These are phyloP conservation scores for Pelodytes ibericus DNA, from an alignment of 2,797 vertebrate genomes.

Conservation along the genomic window DNA sequence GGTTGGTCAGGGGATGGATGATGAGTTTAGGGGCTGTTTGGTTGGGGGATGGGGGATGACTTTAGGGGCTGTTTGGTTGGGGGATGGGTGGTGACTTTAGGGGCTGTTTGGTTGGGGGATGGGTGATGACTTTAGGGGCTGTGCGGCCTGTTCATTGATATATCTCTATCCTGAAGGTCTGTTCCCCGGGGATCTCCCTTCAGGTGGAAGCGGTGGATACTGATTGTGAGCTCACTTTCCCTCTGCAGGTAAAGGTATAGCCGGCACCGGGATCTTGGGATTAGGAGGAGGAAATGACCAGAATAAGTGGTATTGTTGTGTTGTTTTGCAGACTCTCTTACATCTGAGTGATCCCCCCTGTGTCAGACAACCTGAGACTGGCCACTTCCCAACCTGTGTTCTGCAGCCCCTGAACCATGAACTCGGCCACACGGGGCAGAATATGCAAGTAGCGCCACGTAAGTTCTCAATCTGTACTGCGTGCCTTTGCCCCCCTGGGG, in stretches of 20 bases:
- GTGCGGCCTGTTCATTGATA: neutral
- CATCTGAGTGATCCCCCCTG: constrained; percentile 7
- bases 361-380: neutral
- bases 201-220: neutral
- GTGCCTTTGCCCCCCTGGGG: too few relatives aligned
- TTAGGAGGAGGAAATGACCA: neutral
- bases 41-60: too few relatives aligned
- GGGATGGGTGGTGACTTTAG: too few relatives aligned
- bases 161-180: neutral
- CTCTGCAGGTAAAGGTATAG: constrained; percentile 26
- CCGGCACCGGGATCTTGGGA: neutral
- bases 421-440: neutral
- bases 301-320: neutral
- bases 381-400: neutral
- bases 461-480: neutral
- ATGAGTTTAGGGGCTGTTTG: too few relatives aligned
- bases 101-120: too few relatives aligned
- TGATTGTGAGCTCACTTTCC: constrained; percentile 37
- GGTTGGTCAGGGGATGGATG: too few relatives aligned
- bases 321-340: constrained; percentile 6
- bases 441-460: constrained; percentile 1
- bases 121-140: too few relatives aligned
- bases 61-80: too few relatives aligned
- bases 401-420: neutral
- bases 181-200: neutral